Base-by-base conservation (phyloP, 1,140 invertebrate genomes). In the Drosophila mojavensis region DNA sequence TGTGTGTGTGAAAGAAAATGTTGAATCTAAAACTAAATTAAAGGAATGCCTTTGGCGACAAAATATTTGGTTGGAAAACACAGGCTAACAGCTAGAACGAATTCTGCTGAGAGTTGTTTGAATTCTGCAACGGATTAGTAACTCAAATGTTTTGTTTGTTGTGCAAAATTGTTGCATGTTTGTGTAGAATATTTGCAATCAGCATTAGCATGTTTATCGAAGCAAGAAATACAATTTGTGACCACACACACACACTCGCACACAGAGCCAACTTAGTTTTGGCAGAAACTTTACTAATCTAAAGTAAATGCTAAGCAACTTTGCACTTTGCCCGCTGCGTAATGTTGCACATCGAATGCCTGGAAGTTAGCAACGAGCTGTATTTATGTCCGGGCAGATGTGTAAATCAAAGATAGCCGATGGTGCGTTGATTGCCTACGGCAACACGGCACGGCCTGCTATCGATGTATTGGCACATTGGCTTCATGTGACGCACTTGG, bases 11-110 rank as follows among this genome's bases (percentile, higher is more conserved):
- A 68, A 63, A 55, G 41, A 75, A 75, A 55, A 69, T 69, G 64
- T 80, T 69, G 69, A 89, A 80, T 84, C 75, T 83, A 7, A 74
- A 89, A 76, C 75, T 84, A 84, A 89, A 89, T 89, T 89, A 73
- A 89, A 89, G 80, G 74, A 89, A 89, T 81, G 80, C 80, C 75
- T 70, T 60, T 66, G 78, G 84, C 80, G 84, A 80, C 84, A 78
- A 83, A 89, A 89, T 73, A 89, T 81, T 84, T 83, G 54, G 72
- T 51, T 33, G 62, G 68, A 56, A 28, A 76, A 76, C 56, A 58
- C 47, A 56, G 24, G 28, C 41, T 47, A 76, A 54, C 10, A 64
- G 65, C 60, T 62, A 43, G 41, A 65, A 28, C 13, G 24, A 59
- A 36, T 24, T 33, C 60, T 17, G 26, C n/a, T 28, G 30, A 43